Base-by-base conservation (phyloP, 2,113 vertebrate genomes). In the Bubo scandiacus region DNA sequence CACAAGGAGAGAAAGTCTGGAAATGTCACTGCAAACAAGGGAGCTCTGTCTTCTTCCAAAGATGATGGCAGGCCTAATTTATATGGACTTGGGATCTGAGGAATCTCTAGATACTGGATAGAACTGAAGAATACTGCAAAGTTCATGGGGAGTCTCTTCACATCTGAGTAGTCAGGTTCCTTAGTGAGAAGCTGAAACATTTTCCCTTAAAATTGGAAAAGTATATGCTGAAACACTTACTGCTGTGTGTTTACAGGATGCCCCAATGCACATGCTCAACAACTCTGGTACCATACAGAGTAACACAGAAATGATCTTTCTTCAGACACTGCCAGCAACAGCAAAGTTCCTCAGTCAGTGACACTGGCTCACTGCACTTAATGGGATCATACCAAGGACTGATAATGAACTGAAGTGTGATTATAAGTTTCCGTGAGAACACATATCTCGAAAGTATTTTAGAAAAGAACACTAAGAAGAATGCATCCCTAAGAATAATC, bases 241-340 rank as follows among this genome's bases (percentile, higher is more conserved):
- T 36, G 22, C 5, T 2, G 1, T 70, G 23, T 58, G 23, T 58
- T 83, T 47, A 54, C 0, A 0, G 34, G 26, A 91, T 65, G 11
- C 12, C 20, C 17, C 15, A 5, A 57, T 15, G n/a, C 40, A 96
- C 13, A 12, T 2, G 6, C 4, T 17, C 10, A 65, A 65, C 12
- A 88, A 55, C 15, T 10, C 29, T 21, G 26, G 30, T 29, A 70
- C 16, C 18, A 29, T 4, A 38, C 10, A 51, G 32, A 75, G 27
- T 25, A 66, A 52, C 25, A 73, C 12, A 84, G 54, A 58, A 91
- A 45, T 40, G 0, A 25, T 47, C 40, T 82, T 70, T 67, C 55
- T 73, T 72, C 36, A 84, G 58, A 51, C 32, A 51, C 43, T 59
- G 52, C 22, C 43, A 36, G 16, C 30, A 86, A 20, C 47, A 42